Evolutionary conservation across 1,140 invertebrate genomes (phyloP), one percentile per base, ranked within the genome.

Genomic region (Drosophila varians): DNA sequence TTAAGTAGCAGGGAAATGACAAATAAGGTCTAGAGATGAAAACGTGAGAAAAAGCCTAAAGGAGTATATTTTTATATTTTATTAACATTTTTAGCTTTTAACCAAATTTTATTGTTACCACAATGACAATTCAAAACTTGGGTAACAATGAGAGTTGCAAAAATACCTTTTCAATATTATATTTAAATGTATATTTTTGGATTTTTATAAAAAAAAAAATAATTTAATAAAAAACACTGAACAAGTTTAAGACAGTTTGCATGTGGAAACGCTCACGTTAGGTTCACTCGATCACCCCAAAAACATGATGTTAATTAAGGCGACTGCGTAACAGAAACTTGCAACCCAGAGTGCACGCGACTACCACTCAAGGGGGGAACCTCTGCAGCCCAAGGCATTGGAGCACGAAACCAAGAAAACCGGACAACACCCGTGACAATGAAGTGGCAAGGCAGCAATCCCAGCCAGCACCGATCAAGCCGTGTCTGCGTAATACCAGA

Each of bases 401-500:
- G 57, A 74, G 60, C 71, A 74, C 47, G 57, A 74, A 55, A 48
- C 34, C 25, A 43, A 61, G 47, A 48, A 65, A 60, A 47, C 69
- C 49, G 68, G 46, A 49, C 66, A 61, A 65, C 46, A 80, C 62
- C 73, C 77, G 79, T 87, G 82, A 86, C 77, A 86, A 60, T 87
- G 77, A 82, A 62, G 57, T 49, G 51, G 60, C 58, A 72, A 66
- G 40, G 34, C 60, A 60, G 60, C 55, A 26, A 46, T 56, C 11
- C 40, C 58, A 36, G 28, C 49, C 57, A 40, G 38, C 6, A n/a
- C 34, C 34, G 36, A 23, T 58, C 31, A n/a, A 23, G 21, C 14
- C 4, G 18, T 43, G 66, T 48, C 77, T 82, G 80, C 80, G 80
- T 86, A 86, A 86, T 86, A 86, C 80, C 80, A 86, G 80, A 86